These are phyloP conservation scores for Macrostomum lignano DNA, from an alignment of 1,140 invertebrate species.

Conservation along the genomic window DNA sequence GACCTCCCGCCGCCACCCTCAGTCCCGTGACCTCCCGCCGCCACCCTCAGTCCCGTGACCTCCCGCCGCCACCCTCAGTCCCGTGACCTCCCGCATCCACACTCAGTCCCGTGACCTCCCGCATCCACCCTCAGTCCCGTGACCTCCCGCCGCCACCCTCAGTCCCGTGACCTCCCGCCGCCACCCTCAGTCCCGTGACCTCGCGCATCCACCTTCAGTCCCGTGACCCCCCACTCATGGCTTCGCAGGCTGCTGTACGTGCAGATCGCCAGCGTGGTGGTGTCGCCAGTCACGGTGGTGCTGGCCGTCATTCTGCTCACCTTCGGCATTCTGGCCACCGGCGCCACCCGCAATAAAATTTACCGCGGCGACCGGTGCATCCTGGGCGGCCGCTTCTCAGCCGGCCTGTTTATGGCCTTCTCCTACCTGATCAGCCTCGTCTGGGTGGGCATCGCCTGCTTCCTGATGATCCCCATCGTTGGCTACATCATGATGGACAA, in stretches of 20 bases:
- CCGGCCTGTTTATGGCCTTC: constrained; percentile 65
- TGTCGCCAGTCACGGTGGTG: constrained; percentile 66
- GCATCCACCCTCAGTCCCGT: no score
- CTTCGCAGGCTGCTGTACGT: constrained; percentile 29
- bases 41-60: no score
- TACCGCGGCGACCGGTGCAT: constrained; percentile 65
- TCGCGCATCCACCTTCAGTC: no score
- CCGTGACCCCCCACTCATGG: no score
- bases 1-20: no score
- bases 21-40: no score
- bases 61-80: no score
- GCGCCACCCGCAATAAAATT: constrained; percentile 66
- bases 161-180: no score
- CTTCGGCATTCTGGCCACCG: constrained; percentile 69
- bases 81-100: no score
- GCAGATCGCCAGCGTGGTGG: constrained; percentile 61
- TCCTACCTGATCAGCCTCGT: constrained; percentile 57
- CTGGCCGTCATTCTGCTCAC: constrained; percentile 71
- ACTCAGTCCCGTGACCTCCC: no score
- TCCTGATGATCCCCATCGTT: constrained; percentile 39
- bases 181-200: no score
- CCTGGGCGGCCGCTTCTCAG: constrained; percentile 67
- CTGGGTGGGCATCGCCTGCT: constrained; percentile 49
- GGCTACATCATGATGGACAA: constrained; percentile 13
- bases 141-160: no score